Percentiles rank a stretch among this genome's conserved stretches.
These are phyloP conservation scores for Temnothorax unifasciatus DNA, from an alignment of 2,888 invertebrate species.

Conservation along the genomic window DNA sequence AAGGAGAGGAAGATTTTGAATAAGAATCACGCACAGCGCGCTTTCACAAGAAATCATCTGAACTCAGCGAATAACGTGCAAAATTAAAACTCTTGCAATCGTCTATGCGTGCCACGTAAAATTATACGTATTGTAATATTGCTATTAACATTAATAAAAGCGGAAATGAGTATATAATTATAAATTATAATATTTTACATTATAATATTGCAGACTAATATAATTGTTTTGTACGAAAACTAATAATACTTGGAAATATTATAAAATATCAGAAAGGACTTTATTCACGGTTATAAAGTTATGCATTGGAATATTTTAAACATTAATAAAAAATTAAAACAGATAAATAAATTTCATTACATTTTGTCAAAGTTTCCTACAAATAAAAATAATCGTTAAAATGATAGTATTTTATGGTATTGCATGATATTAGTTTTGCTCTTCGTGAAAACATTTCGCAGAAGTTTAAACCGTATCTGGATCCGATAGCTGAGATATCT, in stretches of 20 bases:
- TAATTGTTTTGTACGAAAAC: background rate
- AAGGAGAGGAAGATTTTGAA: background rate
- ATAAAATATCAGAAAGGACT: background rate
- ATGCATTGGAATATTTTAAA: background rate
- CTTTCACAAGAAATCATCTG: background rate
- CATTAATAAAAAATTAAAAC: background rate
- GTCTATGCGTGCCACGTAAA: background rate
- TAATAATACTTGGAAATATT: background rate
- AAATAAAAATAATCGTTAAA: background rate
- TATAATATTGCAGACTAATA: background rate
- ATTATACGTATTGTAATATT: background rate
- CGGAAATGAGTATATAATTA: background rate
- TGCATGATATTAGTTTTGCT: slow-evolving; percentile 4
- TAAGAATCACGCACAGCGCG: background rate
- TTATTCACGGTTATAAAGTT: background rate
- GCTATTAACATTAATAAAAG: background rate
- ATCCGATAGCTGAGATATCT: background rate
- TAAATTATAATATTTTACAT: slow-evolving; percentile 1
- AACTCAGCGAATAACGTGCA: background rate
- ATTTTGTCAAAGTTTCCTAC: background rate
- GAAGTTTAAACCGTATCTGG: background rate
- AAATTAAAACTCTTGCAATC: background rate
- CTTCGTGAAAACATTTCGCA: background rate
- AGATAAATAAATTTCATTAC: background rate
- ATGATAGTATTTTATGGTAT: background rate